Evolutionary conservation across 2,888 invertebrate genomes (phyloP), one percentile per base, ranked within the genome.

Genomic region (Acronicta psi): DNA sequence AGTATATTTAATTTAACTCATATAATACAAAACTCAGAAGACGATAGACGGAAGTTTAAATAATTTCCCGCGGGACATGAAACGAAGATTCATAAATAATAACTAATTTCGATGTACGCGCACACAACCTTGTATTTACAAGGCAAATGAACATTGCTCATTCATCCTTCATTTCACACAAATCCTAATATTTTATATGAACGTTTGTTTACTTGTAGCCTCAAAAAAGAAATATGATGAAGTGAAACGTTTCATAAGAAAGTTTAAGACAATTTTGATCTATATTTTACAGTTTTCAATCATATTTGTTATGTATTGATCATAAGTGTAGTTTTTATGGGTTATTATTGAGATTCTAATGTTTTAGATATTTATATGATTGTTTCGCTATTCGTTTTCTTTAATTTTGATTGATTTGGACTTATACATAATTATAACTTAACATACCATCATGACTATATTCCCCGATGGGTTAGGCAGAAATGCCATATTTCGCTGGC

Each of bases 51-150:
- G 51, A 67, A 64, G 53, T 54, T 54, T 65, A 18, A 69, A 59
- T 69, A 67, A 72, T 72, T 72, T 74, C 72, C 71, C 75, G 14
- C 13, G 52, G 36, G 67, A 43, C 18, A 16, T 40, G 18, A 56
- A 58, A 51, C 37, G 34, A 58, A 59, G 47, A 67, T 56, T 63
- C 68, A 75, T 73, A 75, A 71, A 67, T 75, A 60, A 51, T 56
- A 61, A 59, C 53, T 61, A 62, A 75, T 75, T 73, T 74, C 37
- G 58, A 74, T 56, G 43, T 53, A 55, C 43, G 20, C 52, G 44
- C 51, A 54, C 38, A 43, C 44, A 38, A 29, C 49, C 38, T 53
- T 41, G 25, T 71, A 50, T 63, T 65, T 70, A 51, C 54, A 65
- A 65, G 41, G 34, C 37, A 70, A 65, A 51, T 50, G 53, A 67